Evolutionary conservation across 2,113 vertebrate species (phyloP), one percentile per base, ranked within the genome.

Genomic region (Donacobius atricapilla): DNA sequence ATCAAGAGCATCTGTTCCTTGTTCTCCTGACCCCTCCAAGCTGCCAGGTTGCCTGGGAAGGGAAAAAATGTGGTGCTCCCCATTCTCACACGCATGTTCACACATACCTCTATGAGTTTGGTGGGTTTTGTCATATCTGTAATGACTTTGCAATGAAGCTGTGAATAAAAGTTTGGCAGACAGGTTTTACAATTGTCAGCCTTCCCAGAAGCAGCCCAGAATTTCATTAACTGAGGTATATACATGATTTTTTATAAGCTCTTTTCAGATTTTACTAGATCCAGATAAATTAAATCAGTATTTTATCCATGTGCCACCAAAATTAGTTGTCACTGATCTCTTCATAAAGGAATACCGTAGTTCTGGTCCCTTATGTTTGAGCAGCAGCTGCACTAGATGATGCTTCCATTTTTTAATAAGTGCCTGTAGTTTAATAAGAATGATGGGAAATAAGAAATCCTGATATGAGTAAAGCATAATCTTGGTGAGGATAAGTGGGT

Each of bases 101-200:
- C 60, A 63, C 39, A 27, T 24, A 13, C 30, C 31, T 20, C 48
- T 68, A 9, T 78, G 65, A 70, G 44, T 75, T 79, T 79, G 71
- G 24, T 2, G 0, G 22, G 27, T 51, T 86, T 68, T 69, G 63
- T 63, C 1, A 0, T 85, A 17, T 90, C 71, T 75, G 31, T 77
- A 94, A 87, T 42, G 64, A 73, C 31, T 87, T 78, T 19, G 7
- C 35, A 84, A 47, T 25, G 57, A 93, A 95, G 39, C 83, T 78
- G 68, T 93, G 86, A 96, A 92, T 70, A 54, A 75, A 83, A 78
- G 42, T 92, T 96, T 94, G 71, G 82, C 94, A 92, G 83, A 64
- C 30, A 51, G 39, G 48, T 76, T 93, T 93, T 92, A 40, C 11
- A 69, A 92, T 87, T 95, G 85, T 92, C 89, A 92, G 65, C 77